These are phyloP conservation scores for Crocodylus rhombifer DNA, from an alignment of 2,797 vertebrate genomes.

Conservation along the genomic window DNA sequence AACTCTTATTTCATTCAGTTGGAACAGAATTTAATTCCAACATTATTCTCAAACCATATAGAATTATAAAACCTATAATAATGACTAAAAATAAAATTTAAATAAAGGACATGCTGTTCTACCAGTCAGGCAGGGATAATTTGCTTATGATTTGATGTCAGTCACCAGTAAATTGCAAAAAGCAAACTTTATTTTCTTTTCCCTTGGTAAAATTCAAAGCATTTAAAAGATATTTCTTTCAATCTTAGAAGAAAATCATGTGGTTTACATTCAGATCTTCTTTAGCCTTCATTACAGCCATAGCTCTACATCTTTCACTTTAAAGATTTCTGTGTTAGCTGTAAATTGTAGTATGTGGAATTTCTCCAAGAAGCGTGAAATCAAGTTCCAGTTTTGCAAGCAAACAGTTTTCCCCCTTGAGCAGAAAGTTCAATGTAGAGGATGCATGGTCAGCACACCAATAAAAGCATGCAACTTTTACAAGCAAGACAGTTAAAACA, in stretches of 20 bases:
- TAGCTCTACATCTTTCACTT: not conserved
- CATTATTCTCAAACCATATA: not conserved
- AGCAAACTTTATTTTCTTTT: not conserved
- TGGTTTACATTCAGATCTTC: not conserved
- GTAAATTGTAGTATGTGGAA: slow-evolving; percentile 46
- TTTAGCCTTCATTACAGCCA: not conserved
- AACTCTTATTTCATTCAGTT: not conserved
- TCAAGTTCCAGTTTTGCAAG: slow-evolving; percentile 65
- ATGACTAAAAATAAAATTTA: not conserved
- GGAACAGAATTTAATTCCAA: not conserved
- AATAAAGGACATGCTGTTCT: not conserved
- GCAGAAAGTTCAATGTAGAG: slow-evolving; percentile 35
- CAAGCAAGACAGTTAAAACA: slow-evolving; percentile 10
- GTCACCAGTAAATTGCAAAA: not conserved
- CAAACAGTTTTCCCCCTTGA: slow-evolving; percentile 58
- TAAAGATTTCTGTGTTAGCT: slow-evolving; percentile 32
- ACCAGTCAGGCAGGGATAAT: not conserved
- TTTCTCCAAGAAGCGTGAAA: slow-evolving; percentile 65
- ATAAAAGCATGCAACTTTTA: slow-evolving; percentile 7
- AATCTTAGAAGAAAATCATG: not conserved
- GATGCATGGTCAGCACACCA: slow-evolving; percentile 36
- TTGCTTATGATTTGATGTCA: not conserved
- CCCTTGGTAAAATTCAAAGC: not conserved
- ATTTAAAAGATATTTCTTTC: not conserved
- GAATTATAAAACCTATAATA: not conserved